A percentile compares a stretch with the other conserved stretches of the same genome.
These are phyloP conservation scores for Volucella zonaria DNA, from an alignment of 2,888 invertebrate genomes.

Conservation along the genomic window DNA sequence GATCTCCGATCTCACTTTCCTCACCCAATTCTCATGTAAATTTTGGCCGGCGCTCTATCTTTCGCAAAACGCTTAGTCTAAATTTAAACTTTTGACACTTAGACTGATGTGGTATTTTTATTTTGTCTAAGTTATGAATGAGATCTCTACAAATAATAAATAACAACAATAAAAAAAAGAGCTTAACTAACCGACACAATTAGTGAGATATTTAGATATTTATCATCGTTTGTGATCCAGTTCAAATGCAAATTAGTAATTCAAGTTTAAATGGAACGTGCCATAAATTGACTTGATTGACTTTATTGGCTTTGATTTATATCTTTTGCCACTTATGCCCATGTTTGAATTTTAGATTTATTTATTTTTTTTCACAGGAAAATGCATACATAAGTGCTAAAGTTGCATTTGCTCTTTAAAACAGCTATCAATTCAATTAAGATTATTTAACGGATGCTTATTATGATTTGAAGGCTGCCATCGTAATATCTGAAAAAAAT, in stretches of 20 bases:
- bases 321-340: background rate
- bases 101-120: no score
- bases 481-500: no score
- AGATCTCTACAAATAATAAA: no score
- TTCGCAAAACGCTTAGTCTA: background rate
- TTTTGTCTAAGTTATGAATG: no score
- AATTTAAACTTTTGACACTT: no score
- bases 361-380: no score
- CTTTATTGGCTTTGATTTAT: background rate
- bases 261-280: conserved; percentile 5
- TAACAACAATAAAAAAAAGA: background rate
- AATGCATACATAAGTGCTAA: no score
- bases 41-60: background rate
- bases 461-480: no score
- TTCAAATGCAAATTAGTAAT: conserved; percentile 25
- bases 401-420: no score
- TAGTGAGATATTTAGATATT: background rate
- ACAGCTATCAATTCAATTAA: no score
- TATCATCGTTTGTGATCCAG: conserved; percentile 17
- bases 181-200: background rate
- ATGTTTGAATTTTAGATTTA: no score
- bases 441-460: no score
- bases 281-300: conserved; percentile 1
- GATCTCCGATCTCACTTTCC: background rate
- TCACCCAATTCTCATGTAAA: conserved; percentile 24